Evolutionary conservation across 2,888 invertebrate species (phyloP).

Genomic region (Sympetrum striolatum): DNA sequence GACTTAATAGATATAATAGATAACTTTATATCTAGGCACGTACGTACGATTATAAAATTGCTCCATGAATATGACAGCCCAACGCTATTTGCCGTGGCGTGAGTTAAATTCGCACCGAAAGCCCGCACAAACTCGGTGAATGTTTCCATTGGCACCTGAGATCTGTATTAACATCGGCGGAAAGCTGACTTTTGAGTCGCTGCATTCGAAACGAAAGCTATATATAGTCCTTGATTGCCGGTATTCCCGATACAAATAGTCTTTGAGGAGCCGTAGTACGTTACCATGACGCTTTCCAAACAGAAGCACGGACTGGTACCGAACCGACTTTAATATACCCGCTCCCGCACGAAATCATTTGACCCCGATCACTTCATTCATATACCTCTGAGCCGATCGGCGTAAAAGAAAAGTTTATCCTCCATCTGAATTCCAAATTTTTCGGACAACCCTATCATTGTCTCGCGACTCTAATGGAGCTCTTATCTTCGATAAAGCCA

Average conservation of each 20-base stretch:
- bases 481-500: background rate
- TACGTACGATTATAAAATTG: background rate
- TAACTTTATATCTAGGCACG: no score
- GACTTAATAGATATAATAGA: no score
- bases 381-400: background rate
- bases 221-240: conserved; percentile 18
- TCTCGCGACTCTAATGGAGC: background rate
- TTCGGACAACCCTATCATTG: background rate
- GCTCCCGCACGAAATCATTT: conserved; percentile 13
- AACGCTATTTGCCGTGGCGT: background rate
- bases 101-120: background rate
- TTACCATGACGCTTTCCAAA: conserved; percentile 25
- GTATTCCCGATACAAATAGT: background rate
- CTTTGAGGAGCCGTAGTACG: conserved; percentile 9
- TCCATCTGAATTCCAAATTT: background rate
- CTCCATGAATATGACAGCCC: background rate
- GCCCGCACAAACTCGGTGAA: background rate
- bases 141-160: background rate
- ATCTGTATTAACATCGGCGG: background rate
- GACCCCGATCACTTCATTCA: conserved; percentile 12
- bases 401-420: background rate
- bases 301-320: conserved; percentile 37
- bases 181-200: background rate
- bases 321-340: background rate
- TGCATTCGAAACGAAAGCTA: background rate